Conservation (phyloP, 1,140 invertebrate genomes). For the Euura saliciscinereae region DNA sequence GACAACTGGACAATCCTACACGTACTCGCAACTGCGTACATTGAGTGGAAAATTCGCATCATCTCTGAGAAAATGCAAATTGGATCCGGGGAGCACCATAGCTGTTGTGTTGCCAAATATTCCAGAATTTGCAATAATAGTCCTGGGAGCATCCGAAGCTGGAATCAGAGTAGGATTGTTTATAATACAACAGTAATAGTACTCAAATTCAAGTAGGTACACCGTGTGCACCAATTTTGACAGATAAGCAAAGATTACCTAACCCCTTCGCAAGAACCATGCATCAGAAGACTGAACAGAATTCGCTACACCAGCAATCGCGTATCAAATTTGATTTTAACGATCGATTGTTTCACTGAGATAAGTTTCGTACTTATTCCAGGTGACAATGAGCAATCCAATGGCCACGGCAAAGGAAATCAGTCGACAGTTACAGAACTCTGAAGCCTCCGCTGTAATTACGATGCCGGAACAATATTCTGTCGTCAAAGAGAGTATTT, state of each 20-base stretch:
- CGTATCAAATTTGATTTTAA: too few relatives aligned
- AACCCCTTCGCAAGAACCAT: not conserved
- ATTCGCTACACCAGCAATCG: too few relatives aligned
- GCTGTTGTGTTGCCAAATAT: constrained; percentile 73
- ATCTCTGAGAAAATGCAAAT: constrained; percentile 66
- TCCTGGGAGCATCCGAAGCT: constrained; percentile 69
- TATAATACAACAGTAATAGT: not conserved
- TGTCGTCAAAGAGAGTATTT: constrained; percentile 52
- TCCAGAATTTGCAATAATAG: constrained; percentile 72
- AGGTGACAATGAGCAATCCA: constrained; percentile 33
- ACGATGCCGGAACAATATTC: constrained; percentile 61
- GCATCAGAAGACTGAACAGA: not conserved
- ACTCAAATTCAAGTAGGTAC: not conserved
- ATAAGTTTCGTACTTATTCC: not conserved
- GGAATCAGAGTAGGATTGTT: constrained; percentile 64
- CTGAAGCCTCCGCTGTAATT: constrained; percentile 69
- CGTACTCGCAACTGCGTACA: constrained; percentile 68
- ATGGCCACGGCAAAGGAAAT: constrained; percentile 67
- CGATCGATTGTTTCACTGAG: too few relatives aligned
- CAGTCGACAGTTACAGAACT: constrained; percentile 68
- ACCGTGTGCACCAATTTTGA: too few relatives aligned
- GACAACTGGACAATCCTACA: constrained; percentile 69
- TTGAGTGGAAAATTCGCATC: constrained; percentile 67
- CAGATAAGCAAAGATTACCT: too few relatives aligned
- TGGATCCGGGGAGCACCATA: constrained; percentile 70